Evolutionary conservation across 2,888 invertebrate genomes (phyloP).

Genomic region (Ophion slaviceki): DNA sequence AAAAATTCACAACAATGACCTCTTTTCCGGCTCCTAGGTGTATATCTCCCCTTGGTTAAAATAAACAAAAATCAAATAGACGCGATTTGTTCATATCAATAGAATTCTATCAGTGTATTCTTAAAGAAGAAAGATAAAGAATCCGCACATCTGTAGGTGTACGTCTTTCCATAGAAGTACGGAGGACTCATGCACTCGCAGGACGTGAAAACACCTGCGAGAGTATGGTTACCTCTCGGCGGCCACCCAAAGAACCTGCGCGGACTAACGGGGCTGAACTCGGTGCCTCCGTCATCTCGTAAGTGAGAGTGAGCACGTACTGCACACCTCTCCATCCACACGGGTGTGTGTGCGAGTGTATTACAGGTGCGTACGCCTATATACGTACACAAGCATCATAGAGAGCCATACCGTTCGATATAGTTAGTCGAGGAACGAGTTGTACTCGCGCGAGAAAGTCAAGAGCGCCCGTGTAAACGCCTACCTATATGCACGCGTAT

Average conservation of each 20-base stretch:
- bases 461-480: slow-evolving; percentile 74
- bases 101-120: no score
- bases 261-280: slow-evolving; percentile 36
- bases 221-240: slow-evolving; percentile 18
- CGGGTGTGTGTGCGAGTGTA: neutral
- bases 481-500: slow-evolving; percentile 16
- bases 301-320: slow-evolving; percentile 49
- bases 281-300: slow-evolving; percentile 28
- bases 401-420: slow-evolving; percentile 35
- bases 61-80: no score
- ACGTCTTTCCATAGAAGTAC: neutral
- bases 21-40: no score
- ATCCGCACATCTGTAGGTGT: neutral
- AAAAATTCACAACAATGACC: no score
- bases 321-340: neutral
- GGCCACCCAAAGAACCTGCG: slow-evolving; percentile 23
- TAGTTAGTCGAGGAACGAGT: slow-evolving; percentile 63
- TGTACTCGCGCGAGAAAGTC: slow-evolving; percentile 77
- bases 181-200: neutral
- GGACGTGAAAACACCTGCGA: slow-evolving; percentile 13
- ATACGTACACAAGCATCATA: slow-evolving; percentile 16
- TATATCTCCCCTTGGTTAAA: no score
- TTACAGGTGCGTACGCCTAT: slow-evolving; percentile 4
- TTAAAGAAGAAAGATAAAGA: no score
- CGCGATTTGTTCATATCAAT: no score